Percentiles rank a stretch among this genome's conserved stretches.
These are phyloP conservation scores for Hippocampus mohnikei DNA, from an alignment of 2,113 vertebrate genomes.

Conservation along the genomic window DNA sequence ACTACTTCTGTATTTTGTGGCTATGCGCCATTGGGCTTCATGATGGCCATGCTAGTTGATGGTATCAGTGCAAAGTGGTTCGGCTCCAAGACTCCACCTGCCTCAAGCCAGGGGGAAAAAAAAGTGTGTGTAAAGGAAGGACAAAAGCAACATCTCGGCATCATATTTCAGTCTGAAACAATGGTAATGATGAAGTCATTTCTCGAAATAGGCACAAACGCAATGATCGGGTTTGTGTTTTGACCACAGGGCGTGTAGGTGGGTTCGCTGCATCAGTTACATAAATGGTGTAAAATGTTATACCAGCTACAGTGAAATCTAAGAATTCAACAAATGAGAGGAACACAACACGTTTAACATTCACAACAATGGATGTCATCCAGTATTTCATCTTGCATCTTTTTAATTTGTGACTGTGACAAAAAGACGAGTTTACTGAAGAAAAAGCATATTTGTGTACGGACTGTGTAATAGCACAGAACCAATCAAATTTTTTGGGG, in stretches of 20 bases:
- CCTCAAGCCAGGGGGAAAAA: constrained; percentile 18
- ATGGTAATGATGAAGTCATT: not conserved
- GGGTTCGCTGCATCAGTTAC: not conserved
- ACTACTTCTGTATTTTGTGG: constrained; percentile 26
- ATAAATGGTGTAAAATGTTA: not conserved
- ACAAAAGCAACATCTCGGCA: constrained; percentile 18
- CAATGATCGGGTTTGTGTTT: not conserved
- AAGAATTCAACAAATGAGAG: not conserved
- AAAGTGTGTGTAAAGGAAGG: constrained; percentile 6
- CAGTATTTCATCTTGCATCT: too few relatives aligned
- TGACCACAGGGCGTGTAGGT: not conserved
- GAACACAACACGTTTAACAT: not conserved
- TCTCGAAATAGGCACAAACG: not conserved
- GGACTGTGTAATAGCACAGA: not conserved
- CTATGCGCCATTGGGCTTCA: constrained; percentile 43
- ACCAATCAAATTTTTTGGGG: not conserved
- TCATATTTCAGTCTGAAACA: constrained; percentile 2
- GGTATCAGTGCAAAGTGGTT: constrained; percentile 40
- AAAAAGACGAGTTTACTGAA: not conserved
- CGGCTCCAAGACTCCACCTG: constrained; percentile 25
- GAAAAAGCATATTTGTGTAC: not conserved
- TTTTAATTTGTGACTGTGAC: not conserved
- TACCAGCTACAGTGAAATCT: not conserved
- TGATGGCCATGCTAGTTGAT: constrained; percentile 44
- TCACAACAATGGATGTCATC: not conserved